Base-by-base conservation (phyloP, 1,140 invertebrate genomes). In the Drosophila equinoxialis region DNA sequence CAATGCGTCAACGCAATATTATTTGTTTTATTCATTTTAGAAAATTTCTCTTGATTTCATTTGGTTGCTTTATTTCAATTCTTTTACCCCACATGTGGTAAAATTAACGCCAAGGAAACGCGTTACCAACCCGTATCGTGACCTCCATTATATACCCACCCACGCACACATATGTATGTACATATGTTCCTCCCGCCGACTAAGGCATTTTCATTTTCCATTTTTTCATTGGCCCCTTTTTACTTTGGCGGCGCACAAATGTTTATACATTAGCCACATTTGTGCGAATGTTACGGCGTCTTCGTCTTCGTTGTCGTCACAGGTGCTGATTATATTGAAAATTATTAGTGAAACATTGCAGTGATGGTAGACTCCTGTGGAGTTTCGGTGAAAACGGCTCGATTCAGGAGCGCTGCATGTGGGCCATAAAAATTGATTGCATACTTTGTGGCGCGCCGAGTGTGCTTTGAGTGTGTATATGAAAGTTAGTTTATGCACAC, bases 291-390 rank as follows among this genome's bases (percentile, higher is more conserved):
- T 71, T n/a, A 39, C 67, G 42, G 58, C 55, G 54, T 33, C 48
- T 59, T 57, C 35, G 35, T 37, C 35, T 8, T 37, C 35, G 10
- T 61, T 45, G 41, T 57, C 74, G 79, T 80, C 83, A 74, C 83
- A 87, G 79, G 79, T 87, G 83, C 77, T 87, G 84, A 87, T 87
- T 87, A 83, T 87, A 83, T 87, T 87, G 83, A 80, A 87, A 87
- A 87, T 87, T 87, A 87, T 87, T 87, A 71, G 77, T 71, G 77
- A 87, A 82, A 74, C 82, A 86, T 86, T 85, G 82, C 82, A 82
- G 45, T 65, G 76, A 41, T 48, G 55, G 45, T 51, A 45, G 54
- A 33, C 54, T 42, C 73, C 65, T 61, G 54, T 41, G 60, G 60
- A 70, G 60, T 51, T 69, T 20, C 14, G 41, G 6, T 35, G 26